Percentiles rank a stretch among this genome's conserved stretches.
These are phyloP conservation scores for Synanthedon vespiformis DNA, from an alignment of 2,888 invertebrate genomes.

Conservation along the genomic window DNA sequence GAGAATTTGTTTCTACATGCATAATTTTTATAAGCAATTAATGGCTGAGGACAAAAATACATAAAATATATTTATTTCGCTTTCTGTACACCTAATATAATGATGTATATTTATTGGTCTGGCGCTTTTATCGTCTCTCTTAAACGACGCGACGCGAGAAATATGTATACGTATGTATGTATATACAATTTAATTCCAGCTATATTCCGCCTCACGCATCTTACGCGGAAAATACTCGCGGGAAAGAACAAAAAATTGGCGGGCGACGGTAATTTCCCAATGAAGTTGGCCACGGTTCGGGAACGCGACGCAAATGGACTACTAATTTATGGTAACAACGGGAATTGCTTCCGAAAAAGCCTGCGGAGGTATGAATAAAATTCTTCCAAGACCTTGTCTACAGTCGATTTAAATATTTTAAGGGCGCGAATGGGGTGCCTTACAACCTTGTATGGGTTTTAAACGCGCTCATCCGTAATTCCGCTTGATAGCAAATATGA, in stretches of 20 bases:
- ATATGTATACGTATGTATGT: no score
- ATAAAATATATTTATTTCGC: no score
- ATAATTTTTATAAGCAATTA: no score
- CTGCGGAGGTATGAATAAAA: slow-evolving; percentile 39
- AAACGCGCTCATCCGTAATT: no score
- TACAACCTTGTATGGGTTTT: no score
- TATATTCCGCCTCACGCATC: neutral
- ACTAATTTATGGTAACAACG: slow-evolving; percentile 29
- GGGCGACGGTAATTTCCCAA: slow-evolving; percentile 13
- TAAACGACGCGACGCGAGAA: no score
- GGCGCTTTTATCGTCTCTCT: no score
- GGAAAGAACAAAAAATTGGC: neutral
- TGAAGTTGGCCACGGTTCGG: slow-evolving; percentile 11
- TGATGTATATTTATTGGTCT: no score
- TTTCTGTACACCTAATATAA: no score
- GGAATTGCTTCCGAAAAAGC: slow-evolving; percentile 35
- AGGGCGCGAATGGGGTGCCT: neutral
- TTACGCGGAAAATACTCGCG: neutral
- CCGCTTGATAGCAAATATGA: no score
- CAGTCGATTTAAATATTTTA: neutral
- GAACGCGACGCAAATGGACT: slow-evolving; percentile 23
- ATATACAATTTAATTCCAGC: neutral
- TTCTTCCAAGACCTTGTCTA: slow-evolving; percentile 12
- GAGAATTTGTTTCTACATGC: no score
- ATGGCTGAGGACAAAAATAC: no score